Evolutionary conservation across 2,888 invertebrate species (phyloP), one percentile per base, ranked within the genome.

Genomic region (Volucella inanis): DNA sequence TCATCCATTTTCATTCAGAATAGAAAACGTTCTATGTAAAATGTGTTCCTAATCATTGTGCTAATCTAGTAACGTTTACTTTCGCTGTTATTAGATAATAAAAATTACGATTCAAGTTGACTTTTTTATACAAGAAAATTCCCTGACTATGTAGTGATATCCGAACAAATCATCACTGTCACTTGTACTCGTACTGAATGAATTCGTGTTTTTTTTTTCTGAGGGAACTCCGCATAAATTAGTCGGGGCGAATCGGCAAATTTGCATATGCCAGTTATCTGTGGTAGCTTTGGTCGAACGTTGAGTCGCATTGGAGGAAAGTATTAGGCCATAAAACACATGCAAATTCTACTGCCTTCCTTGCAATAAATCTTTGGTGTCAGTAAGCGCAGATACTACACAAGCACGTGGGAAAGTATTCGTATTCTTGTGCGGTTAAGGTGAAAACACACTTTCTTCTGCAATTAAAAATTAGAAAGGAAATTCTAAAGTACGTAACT

Each of bases 311-410:
- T 50, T 68, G 10, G 74, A 59, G 65, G 84, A 80, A 80, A 84
- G 80, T 71, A 79, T 80, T 80, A 80, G 67, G 49, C 84, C 64
- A 84, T 71, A 71, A 80, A 72, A 80, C 79, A 84, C 80, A 84
- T 84, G 84, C 80, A 80, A 84, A 84, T 84, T 70, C 65, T 10
- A 55, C 70, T 67, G 59, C 59, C 79, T 84, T 84, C 84, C 84
- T 75, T 71, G 59, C 64, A 80, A 84, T 84, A 84, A 84, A 84
- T 84, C 75, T 76, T 9, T 38, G 38, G 41, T 67, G 75, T 61
- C 67, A 72, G 65, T 67, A 50, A 38, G 52, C 14, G 67, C 67
- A 82, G 82, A 78, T 72, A 78, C 71, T 54, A 14, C 49, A 9
- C 8, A 57, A 67, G 62, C 77, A 77, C 67, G 71, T 67, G 65